Evolutionary conservation across 2,888 invertebrate genomes (phyloP).

Genomic region (Idaea aversata): DNA sequence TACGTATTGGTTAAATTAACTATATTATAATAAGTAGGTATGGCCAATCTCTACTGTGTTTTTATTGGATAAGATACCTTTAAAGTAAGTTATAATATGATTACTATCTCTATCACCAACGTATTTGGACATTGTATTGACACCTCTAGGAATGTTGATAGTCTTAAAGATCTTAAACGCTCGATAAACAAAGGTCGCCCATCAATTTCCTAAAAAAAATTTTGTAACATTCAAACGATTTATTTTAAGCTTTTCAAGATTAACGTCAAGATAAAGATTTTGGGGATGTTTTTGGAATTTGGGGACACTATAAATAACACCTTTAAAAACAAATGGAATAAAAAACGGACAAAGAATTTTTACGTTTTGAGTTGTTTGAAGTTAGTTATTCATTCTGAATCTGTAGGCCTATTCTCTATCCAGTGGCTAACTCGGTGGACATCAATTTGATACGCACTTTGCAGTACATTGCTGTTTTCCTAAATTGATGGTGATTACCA

Average conservation of each 20-base stretch:
- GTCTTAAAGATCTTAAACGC: conserved; percentile 58
- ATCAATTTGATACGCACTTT: no score
- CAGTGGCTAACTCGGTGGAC: no score
- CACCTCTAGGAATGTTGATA: conserved; percentile 79
- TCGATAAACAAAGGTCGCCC: conserved; percentile 68
- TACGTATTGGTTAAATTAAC: no score
- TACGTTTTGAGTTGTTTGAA: background rate
- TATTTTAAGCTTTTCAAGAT: conserved; percentile 74
- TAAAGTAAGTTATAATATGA: conserved; percentile 43
- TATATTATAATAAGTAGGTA: no score
- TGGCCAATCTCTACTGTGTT: no score
- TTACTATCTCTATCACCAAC: conserved; percentile 44
- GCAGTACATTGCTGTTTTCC: no score
- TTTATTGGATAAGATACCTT: conserved; percentile 3
- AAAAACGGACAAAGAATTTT: conserved; percentile 5
- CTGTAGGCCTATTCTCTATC: background rate
- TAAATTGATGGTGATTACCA: no score
- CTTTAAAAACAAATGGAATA: conserved; percentile 37
- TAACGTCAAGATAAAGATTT: conserved; percentile 73
- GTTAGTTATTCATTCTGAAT: background rate
- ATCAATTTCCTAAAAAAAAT: conserved; percentile 77
- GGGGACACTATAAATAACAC: conserved; percentile 68
- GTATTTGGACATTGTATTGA: conserved; percentile 68
- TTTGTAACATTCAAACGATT: conserved; percentile 73
- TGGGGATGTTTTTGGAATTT: conserved; percentile 62